Evolutionary conservation across 2,113 vertebrate species (phyloP), one percentile per base, ranked within the genome.

Genomic region (Martes martes): DNA sequence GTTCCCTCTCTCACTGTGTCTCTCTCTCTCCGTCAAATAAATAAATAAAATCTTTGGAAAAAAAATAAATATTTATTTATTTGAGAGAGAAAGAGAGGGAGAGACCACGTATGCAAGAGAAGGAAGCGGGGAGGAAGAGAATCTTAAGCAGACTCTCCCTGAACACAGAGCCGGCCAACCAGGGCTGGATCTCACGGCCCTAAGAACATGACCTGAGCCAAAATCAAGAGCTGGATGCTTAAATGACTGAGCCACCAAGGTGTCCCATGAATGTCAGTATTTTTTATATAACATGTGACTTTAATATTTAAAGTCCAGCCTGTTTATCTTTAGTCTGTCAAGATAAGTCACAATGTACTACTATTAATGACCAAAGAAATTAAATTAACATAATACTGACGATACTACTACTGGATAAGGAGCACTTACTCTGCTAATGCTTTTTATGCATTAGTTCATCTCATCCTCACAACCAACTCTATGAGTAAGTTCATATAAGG

Each of bases 241-340:
- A 36, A 36, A 18, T 8, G 33, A 69, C 33, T 19, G 65, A 69
- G n/a, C 67, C 67, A 36, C 67, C 33, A 19, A 36, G 67, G 18
- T n/a, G 67, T n/a, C 67, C 67, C 55, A 74, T 52, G 15, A 80
- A 45, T n/a, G 36, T 42, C 39, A 42, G 39, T 78, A 89, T 67
- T 71, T 94, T 95, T 96, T 87, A 93, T 39, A 90, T 0, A 91
- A 69, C 42, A 74, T 50, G 13, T 71, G 88, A 87, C 42, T 94
- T 24, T 74, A 33, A 94, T 67, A 36, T 91, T 83, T 91, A 52
- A 91, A 85, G 21, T 76, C 21, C 11, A 96, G 26, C 8, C 69
- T 93, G 47, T 67, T 69, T 87, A 61, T 84, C 81, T 93, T 79
- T 36, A 55, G 89, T 91, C 39, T 93, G 39, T 86, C 19, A 63